Evolutionary conservation across 2,113 vertebrate genomes (phyloP), one percentile per base, ranked within the genome.

Genomic region (Paratilapia polleni): DNA sequence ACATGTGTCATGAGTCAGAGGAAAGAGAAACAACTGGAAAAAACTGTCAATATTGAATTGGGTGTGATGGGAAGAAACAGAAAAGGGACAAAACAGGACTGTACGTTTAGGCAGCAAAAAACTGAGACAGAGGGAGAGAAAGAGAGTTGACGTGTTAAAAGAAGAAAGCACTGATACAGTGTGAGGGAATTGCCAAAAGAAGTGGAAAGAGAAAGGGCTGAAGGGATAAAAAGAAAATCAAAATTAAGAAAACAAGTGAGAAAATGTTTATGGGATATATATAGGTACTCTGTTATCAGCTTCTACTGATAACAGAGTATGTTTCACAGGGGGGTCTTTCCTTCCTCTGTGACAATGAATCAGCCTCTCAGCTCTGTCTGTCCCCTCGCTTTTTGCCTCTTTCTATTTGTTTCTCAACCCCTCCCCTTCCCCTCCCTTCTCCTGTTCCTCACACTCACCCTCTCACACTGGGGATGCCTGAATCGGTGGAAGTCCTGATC

Each of bases 401-500:
- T 83, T 77, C 80, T 89, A 58, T 57, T 57, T 82, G 20, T 87
- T 82, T 82, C 82, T 57, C 79, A 10, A 62, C 80, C 82, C 83
- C 88, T 84, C 80, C 90, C 89, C 89, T 14, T 68, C 66, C 43
- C 38, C 26, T 76, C 66, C 70, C 80, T n/a, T 62, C 64, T 60
- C 74, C 81, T 77, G 63, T 75, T 47, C 15, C 56, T 86, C 64
- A 81, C 81, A 82, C 83, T 81, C 47, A 56, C 38, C 3, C 86
- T 74, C 68, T 26, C 78, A 81, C 58, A 83, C 66, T 1, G 77
- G 86, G 88, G 84, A 87, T 59, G 79, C 66, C 89, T 89, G 83
- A 82, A 78, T 83, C 68, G 20, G 83, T 89, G 87, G 78, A 87
- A 90, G 64, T 76, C 87, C 90, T 52, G 68, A 66, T 84, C 84